Evolutionary conservation across 2,113 vertebrate genomes (phyloP).

Genomic region (Stigmatopora nigra): DNA sequence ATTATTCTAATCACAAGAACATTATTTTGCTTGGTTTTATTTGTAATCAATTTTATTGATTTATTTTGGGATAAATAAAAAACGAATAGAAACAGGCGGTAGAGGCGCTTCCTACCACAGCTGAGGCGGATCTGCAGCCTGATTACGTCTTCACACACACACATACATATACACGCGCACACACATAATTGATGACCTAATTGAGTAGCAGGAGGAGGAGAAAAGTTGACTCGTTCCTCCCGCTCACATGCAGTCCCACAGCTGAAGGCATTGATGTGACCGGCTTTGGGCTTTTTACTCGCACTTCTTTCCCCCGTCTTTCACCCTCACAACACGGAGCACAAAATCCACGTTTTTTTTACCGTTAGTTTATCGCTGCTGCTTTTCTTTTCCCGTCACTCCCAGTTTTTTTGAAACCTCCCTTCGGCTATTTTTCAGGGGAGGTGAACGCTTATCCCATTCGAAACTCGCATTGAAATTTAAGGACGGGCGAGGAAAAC

Average conservation of each 20-base stretch:
- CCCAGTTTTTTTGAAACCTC: background rate
- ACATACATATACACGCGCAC: constrained; percentile 26
- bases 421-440: constrained; percentile 8
- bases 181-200: constrained; percentile 71
- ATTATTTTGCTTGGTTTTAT: too few relatives aligned
- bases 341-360: constrained; percentile 55
- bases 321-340: constrained; percentile 67
- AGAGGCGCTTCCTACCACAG: constrained; percentile 52
- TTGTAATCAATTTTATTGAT: too few relatives aligned
- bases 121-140: constrained; percentile 67
- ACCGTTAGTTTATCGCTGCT: constrained; percentile 55
- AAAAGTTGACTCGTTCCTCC: constrained; percentile 54
- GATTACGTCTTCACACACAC: constrained; percentile 55
- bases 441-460: constrained; percentile 20
- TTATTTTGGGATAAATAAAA: too few relatives aligned
- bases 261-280: constrained; percentile 66
- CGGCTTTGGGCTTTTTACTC: constrained; percentile 46
- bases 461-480: constrained; percentile 25
- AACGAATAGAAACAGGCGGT: constrained; percentile 34
- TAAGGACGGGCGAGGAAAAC: background rate
- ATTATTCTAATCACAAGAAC: too few relatives aligned
- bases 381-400: constrained; percentile 2
- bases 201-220: constrained; percentile 59
- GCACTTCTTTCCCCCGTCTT: constrained; percentile 57
- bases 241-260: constrained; percentile 30